These are phyloP conservation scores for Catocala sponsa DNA, from an alignment of 2,888 invertebrate genomes.

Conservation along the genomic window DNA sequence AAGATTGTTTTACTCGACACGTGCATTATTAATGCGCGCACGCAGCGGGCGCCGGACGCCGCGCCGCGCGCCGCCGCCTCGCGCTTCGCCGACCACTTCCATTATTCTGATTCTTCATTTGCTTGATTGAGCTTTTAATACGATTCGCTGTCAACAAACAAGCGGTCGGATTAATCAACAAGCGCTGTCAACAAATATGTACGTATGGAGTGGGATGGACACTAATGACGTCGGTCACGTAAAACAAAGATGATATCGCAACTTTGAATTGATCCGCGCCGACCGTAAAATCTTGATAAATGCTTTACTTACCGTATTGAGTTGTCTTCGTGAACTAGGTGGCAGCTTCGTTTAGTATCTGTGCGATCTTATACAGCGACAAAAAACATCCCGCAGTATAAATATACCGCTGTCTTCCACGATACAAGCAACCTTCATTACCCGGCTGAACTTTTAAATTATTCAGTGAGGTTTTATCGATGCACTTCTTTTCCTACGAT, in stretches of 20 bases:
- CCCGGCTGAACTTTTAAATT: neutral
- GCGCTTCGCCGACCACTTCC: slow-evolving; percentile 67
- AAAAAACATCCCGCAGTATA: neutral
- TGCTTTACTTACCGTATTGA: slow-evolving; percentile 44
- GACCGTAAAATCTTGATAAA: slow-evolving; percentile 58
- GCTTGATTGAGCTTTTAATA: slow-evolving; percentile 88
- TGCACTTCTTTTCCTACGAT: neutral
- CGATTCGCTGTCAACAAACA: slow-evolving; percentile 82
- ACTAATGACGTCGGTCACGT: slow-evolving; percentile 81
- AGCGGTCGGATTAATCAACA: slow-evolving; percentile 80
- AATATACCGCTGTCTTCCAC: neutral
- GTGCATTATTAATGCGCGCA: slow-evolving; percentile 87
- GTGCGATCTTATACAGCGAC: neutral
- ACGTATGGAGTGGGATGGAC: slow-evolving; percentile 53
- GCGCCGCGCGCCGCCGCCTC: slow-evolving; percentile 26
- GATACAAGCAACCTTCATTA: neutral
- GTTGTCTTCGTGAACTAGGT: slow-evolving; percentile 33
- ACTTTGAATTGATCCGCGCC: slow-evolving; percentile 64
- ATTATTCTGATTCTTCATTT: slow-evolving; percentile 88
- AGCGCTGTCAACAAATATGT: slow-evolving; percentile 78
- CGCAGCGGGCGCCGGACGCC: slow-evolving; percentile 80
- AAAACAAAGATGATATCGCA: slow-evolving; percentile 73
- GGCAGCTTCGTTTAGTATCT: neutral
- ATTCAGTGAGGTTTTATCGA: neutral
- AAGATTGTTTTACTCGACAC: slow-evolving; percentile 83